Evolutionary conservation across 2,888 invertebrate species (phyloP).

Genomic region (Standfussiana lucernea): DNA sequence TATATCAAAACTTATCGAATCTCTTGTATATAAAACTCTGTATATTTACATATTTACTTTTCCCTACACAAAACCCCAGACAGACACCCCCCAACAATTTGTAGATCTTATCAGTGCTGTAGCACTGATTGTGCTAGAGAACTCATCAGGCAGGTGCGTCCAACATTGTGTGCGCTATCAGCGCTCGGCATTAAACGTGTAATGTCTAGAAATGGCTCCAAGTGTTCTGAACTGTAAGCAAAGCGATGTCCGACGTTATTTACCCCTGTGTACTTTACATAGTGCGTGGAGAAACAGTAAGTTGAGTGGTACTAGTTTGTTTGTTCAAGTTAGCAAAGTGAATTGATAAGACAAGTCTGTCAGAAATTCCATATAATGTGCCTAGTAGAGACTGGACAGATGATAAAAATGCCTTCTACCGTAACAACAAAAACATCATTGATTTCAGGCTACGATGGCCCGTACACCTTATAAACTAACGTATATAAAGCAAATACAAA

Average conservation of each 20-base stretch:
- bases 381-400: no score
- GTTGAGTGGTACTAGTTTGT: slow-evolving; percentile 12
- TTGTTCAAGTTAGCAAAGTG: neutral
- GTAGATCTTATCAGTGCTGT: slow-evolving; percentile 9
- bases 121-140: slow-evolving; percentile 30
- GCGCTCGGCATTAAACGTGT: slow-evolving; percentile 53
- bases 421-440: no score
- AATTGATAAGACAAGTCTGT: neutral
- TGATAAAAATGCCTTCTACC: neutral
- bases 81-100: neutral
- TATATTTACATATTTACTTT: neutral
- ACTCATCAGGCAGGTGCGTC: slow-evolving; percentile 42
- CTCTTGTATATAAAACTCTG: neutral
- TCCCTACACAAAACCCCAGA: neutral
- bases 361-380: neutral
- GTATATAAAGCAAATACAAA: no score
- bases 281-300: slow-evolving; percentile 8
- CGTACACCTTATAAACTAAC: no score
- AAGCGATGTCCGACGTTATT: slow-evolving; percentile 66
- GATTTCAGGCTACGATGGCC: no score
- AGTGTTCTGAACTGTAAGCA: slow-evolving; percentile 61
- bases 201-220: slow-evolving; percentile 65
- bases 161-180: slow-evolving; percentile 56
- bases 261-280: slow-evolving; percentile 36
- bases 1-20: neutral